phyloP scores from a whole-genome alignment of 2,888 invertebrate genomes.

The Tetragnatha montana region DNA sequence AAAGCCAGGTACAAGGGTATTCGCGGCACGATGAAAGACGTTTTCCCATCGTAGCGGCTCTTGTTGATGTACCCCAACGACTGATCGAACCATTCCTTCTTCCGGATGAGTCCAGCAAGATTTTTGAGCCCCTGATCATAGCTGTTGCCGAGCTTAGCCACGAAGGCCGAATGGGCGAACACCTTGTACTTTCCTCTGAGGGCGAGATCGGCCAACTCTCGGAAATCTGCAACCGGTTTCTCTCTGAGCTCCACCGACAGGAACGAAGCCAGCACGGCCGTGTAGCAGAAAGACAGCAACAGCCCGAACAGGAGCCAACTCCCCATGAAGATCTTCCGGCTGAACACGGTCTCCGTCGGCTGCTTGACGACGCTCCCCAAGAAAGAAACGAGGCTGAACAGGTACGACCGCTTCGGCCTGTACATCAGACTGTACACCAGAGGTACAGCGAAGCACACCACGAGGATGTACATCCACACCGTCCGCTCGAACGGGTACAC shows the following conservation, averaged over 20 bases:
- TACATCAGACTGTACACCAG: not conserved
- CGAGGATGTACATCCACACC: constrained; percentile 5
- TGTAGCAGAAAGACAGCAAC: not conserved
- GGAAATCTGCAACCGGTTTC: not conserved
- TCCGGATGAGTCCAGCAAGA: not conserved
- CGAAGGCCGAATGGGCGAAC: not conserved
- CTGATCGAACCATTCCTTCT: not conserved
- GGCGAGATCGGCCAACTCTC: not conserved
- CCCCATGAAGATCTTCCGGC: not conserved
- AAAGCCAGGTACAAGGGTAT: not conserved
- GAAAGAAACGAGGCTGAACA: not conserved
- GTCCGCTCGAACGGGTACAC: not conserved
- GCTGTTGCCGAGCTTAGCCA: not conserved
- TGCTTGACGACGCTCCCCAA: not conserved
- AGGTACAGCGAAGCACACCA: not conserved
- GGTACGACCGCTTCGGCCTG: not conserved
- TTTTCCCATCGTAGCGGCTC: not conserved
- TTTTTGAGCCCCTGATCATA: not conserved
- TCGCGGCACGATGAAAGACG: not conserved
- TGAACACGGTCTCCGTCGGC: not conserved
- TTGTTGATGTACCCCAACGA: not conserved
- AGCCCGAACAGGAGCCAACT: not conserved
- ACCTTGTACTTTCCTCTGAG: not conserved
- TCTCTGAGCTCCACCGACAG: not conserved
- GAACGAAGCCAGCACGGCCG: not conserved